Evolutionary conservation across 2,888 invertebrate species (phyloP).

Genomic region (Pharmacophagus antenor): DNA sequence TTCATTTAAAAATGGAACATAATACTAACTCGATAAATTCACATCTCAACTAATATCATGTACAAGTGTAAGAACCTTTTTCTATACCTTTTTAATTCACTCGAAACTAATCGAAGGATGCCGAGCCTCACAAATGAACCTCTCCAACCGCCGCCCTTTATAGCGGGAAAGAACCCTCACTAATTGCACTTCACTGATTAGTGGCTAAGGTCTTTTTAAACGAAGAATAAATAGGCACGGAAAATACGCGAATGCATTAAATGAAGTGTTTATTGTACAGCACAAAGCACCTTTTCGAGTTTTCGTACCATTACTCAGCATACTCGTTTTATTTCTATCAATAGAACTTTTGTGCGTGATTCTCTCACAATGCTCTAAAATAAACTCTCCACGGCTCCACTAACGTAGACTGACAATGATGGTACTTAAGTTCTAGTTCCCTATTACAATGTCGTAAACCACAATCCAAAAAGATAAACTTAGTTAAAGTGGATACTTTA

Average conservation of each 20-base stretch:
- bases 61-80: no score
- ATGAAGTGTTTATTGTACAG: constrained; percentile 26
- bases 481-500: no score
- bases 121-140: constrained; percentile 53
- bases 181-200: constrained; percentile 65
- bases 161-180: constrained; percentile 68
- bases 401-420: no score
- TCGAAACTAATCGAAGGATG: constrained; percentile 46
- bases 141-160: constrained; percentile 62
- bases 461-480: no score
- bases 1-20: no score
- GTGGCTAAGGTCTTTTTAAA: constrained; percentile 46
- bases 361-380: not conserved
- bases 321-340: constrained; percentile 20
- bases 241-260: constrained; percentile 29
- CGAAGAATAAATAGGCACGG: constrained; percentile 27
- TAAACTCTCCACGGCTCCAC: no score
- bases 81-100: constrained; percentile 23
- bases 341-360: constrained; percentile 2
- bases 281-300: constrained; percentile 10
- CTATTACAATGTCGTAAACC: no score
- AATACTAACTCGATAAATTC: no score
- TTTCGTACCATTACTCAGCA: constrained; percentile 24
- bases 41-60: no score
- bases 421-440: no score